Evolutionary conservation across 2,797 vertebrate genomes (phyloP).

Genomic region (Smutsia temminckii): DNA sequence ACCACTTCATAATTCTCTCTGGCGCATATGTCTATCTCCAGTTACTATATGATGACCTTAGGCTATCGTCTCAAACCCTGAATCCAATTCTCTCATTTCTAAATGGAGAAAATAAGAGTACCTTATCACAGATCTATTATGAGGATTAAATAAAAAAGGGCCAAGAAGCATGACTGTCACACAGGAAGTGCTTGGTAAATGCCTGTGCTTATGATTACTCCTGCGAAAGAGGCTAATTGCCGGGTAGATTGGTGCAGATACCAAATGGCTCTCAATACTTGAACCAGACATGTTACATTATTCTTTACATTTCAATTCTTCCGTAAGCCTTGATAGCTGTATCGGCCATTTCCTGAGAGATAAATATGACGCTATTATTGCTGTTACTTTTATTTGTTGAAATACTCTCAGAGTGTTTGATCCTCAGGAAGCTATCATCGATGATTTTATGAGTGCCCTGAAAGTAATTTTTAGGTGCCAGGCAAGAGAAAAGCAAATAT

Average conservation of each 20-base stretch:
- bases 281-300: not conserved
- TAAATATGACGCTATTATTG: not conserved
- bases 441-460: slow-evolving; percentile 25
- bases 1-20: not conserved
- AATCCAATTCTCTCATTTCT: not conserved
- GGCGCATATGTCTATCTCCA: not conserved
- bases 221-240: not conserved
- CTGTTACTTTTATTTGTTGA: not conserved
- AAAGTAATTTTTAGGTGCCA: slow-evolving; percentile 1
- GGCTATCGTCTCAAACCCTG: not conserved
- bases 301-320: not conserved
- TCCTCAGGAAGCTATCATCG: not conserved
- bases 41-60: not conserved
- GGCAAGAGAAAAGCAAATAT: slow-evolving; percentile 50
- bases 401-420: not conserved
- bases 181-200: not conserved
- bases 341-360: not conserved
- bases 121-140: not conserved
- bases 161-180: not conserved
- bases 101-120: not conserved
- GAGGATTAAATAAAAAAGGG: not conserved
- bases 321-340: not conserved
- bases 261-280: not conserved
- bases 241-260: fast-evolving
- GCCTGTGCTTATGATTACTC: not conserved